These are phyloP conservation scores for Gymnobelideus leadbeateri DNA, from an alignment of 2,113 vertebrate species.

Conservation along the genomic window DNA sequence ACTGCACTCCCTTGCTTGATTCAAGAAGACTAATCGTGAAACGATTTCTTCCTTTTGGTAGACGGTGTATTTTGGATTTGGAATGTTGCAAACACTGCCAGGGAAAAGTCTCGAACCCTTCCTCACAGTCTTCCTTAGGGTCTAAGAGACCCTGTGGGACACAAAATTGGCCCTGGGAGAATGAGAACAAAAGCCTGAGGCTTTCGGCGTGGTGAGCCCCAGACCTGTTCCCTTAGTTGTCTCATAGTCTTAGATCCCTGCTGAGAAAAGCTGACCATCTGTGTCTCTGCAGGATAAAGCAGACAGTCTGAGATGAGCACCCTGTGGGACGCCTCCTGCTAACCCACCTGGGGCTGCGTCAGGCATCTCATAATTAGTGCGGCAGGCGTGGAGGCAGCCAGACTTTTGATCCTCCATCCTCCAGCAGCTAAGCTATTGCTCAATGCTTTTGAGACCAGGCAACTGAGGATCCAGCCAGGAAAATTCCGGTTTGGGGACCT, in stretches of 20 bases:
- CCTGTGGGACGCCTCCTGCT: slow-evolving; percentile 5
- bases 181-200: not conserved
- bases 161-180: not conserved
- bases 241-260: not conserved
- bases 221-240: not conserved
- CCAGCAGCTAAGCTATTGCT: not conserved
- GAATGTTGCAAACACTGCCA: not conserved
- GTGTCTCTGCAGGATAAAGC: not conserved
- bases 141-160: not conserved
- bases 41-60: not conserved
- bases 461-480: slow-evolving; percentile 10
- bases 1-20: not conserved
- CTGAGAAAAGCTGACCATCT: not conserved
- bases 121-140: not conserved
- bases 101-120: not conserved
- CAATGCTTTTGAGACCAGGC: slow-evolving; percentile 10
- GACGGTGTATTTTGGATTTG: not conserved
- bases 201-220: not conserved
- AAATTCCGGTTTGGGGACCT: slow-evolving; percentile 45
- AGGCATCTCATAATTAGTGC: not conserved
- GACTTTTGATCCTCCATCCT: slow-evolving; percentile 25
- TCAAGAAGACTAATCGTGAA: not conserved
- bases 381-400: slow-evolving; percentile 1
- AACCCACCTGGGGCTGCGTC: not conserved
- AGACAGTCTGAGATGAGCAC: not conserved